Conservation (phyloP, 1,140 invertebrate genomes). For the Polypedilum pembai region DNA sequence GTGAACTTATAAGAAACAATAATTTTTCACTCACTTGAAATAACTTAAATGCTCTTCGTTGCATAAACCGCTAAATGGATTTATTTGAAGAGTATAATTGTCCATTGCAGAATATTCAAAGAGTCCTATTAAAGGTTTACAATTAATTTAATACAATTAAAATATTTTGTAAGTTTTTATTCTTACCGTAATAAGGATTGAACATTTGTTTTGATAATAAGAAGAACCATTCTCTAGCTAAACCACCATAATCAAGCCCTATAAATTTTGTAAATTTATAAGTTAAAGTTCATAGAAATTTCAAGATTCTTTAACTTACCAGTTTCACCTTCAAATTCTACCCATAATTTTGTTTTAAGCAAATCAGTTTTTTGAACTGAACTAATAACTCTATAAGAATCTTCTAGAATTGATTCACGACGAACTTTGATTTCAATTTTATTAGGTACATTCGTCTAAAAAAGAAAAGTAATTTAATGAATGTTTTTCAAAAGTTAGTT, state of each 20-base stretch:
- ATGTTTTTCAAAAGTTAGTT: background rate
- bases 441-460: slow-evolving; percentile 88
- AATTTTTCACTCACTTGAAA: slow-evolving; percentile 60
- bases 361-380: slow-evolving; percentile 77
- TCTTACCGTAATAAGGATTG: slow-evolving; percentile 90
- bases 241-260: slow-evolving; percentile 82
- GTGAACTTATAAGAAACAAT: background rate
- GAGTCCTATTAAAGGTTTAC: slow-evolving; percentile 45
- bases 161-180: too few relatives aligned
- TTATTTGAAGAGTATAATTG: slow-evolving; percentile 98
- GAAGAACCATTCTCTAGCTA: slow-evolving; percentile 97
- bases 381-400: slow-evolving; percentile 86
- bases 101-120: slow-evolving; percentile 99
- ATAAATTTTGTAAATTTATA: background rate
- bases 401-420: slow-evolving; percentile 86
- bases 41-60: slow-evolving; percentile 97
- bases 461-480: background rate
- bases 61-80: slow-evolving; percentile 92
- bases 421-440: slow-evolving; percentile 96
- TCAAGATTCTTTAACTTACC: slow-evolving; percentile 46
- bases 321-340: slow-evolving; percentile 96
- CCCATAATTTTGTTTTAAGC: slow-evolving; percentile 95
- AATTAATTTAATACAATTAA: too few relatives aligned
- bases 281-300: background rate
- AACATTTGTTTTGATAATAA: slow-evolving; percentile 98